These are phyloP conservation scores for Escarpia spicata DNA, from an alignment of 2,888 invertebrate genomes.

Conservation along the genomic window DNA sequence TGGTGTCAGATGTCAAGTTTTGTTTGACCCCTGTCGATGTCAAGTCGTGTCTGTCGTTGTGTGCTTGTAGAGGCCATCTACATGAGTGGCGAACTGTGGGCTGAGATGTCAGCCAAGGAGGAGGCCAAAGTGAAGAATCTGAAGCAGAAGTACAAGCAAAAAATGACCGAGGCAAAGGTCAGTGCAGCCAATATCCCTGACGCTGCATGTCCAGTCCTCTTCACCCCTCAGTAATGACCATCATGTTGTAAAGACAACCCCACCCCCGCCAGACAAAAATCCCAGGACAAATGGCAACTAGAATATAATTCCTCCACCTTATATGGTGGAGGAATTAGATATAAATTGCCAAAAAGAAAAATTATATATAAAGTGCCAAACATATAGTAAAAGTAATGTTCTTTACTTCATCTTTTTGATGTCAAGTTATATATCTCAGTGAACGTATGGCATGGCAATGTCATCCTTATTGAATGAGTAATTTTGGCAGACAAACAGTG, in stretches of 20 bases:
- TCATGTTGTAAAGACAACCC: not conserved
- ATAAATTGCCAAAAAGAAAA: too few relatives aligned
- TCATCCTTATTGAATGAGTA: not conserved
- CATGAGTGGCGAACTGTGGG: slow-evolving; percentile 26
- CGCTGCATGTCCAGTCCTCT: not conserved
- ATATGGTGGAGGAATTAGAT: too few relatives aligned
- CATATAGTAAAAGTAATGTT: not conserved
- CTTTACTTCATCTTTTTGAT: not conserved
- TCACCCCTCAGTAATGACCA: not conserved
- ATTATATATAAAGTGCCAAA: not conserved
- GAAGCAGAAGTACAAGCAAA: slow-evolving; percentile 21
- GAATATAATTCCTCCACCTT: too few relatives aligned
- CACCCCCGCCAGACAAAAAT: not conserved
- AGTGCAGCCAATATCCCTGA: not conserved
- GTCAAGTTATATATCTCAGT: not conserved
- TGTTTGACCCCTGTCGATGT: not conserved
- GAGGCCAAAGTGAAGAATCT: slow-evolving; percentile 19
- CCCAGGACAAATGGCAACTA: not conserved
- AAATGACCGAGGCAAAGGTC: slow-evolving; percentile 17
- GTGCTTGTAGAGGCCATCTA: slow-evolving; percentile 23
- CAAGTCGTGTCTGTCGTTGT: not conserved
- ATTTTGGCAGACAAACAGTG: not conserved
- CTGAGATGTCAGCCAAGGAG: slow-evolving; percentile 26
- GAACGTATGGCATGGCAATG: not conserved
- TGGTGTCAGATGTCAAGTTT: not conserved